Percentiles rank a stretch among this genome's conserved stretches.
Evolutionary conservation across 2,888 invertebrate genomes (phyloP).

Genomic region (Ophraella communa): DNA sequence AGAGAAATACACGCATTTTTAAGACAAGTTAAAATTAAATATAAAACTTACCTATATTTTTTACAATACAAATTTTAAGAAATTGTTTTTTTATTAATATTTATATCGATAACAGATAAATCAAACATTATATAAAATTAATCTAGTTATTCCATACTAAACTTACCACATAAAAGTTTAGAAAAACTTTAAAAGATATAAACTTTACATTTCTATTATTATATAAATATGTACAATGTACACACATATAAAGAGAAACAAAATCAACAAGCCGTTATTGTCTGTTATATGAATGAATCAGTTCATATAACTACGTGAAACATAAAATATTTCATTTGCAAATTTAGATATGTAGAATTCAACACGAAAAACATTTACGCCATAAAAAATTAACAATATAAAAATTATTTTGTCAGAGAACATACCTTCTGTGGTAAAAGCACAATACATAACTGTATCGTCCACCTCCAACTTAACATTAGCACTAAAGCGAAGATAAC

Average conservation of each 20-base stretch:
- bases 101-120: neutral
- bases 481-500: too few species aligned
- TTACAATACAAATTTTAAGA: neutral
- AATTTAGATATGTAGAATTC: constrained; percentile 12
- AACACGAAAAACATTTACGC: too few species aligned
- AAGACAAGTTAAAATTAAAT: neutral
- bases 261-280: constrained; percentile 14
- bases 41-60: neutral
- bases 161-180: constrained; percentile 1
- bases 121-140: neutral
- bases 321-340: constrained; percentile 5
- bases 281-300: constrained; percentile 2
- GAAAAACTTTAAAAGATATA: constrained; percentile 4
- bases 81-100: neutral
- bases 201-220: constrained; percentile 6
- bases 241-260: constrained; percentile 3
- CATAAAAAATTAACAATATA: too few species aligned
- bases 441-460: neutral
- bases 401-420: too few species aligned
- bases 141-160: neutral
- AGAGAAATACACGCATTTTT: neutral
- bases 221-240: constrained; percentile 10
- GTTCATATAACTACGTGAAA: neutral
- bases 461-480: neutral
- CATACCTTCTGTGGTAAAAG: neutral